These are phyloP conservation scores for Uropetala carovei DNA, from an alignment of 2,888 invertebrate species.

Conservation along the genomic window DNA sequence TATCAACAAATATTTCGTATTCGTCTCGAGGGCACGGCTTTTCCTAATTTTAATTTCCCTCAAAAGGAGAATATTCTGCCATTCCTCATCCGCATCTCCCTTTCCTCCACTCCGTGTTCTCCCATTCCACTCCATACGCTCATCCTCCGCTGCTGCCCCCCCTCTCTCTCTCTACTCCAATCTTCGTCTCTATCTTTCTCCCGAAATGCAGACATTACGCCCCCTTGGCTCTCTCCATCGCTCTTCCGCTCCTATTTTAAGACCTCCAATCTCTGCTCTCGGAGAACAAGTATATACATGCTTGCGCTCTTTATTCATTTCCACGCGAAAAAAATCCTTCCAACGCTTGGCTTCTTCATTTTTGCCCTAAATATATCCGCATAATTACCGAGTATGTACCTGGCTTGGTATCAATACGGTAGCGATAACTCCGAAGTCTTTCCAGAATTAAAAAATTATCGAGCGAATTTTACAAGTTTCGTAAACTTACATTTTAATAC, in stretches of 20 bases:
- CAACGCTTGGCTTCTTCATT: too few relatives aligned
- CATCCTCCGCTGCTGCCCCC: not conserved
- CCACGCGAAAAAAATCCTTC: too few relatives aligned
- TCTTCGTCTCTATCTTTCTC: not conserved
- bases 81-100: not conserved
- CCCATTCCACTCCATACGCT: not conserved
- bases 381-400: too few relatives aligned
- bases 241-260: conserved; percentile 13
- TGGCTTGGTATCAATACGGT: too few relatives aligned
- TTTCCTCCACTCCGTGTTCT: not conserved
- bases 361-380: too few relatives aligned
- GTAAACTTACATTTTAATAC: too few relatives aligned
- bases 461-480: too few relatives aligned
- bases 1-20: not conserved
- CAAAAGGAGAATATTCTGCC: not conserved
- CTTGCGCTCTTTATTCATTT: not conserved
- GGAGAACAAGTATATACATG: not conserved
- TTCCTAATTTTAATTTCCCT: not conserved
- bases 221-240: not conserved
- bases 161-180: not conserved
- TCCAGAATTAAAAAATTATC: too few relatives aligned
- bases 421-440: too few relatives aligned
- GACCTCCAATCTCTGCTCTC: not conserved
- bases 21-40: not conserved
- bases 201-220: not conserved